These are phyloP conservation scores for Camponotus pennsylvanicus DNA, from an alignment of 1,140 invertebrate genomes.

Conservation along the genomic window DNA sequence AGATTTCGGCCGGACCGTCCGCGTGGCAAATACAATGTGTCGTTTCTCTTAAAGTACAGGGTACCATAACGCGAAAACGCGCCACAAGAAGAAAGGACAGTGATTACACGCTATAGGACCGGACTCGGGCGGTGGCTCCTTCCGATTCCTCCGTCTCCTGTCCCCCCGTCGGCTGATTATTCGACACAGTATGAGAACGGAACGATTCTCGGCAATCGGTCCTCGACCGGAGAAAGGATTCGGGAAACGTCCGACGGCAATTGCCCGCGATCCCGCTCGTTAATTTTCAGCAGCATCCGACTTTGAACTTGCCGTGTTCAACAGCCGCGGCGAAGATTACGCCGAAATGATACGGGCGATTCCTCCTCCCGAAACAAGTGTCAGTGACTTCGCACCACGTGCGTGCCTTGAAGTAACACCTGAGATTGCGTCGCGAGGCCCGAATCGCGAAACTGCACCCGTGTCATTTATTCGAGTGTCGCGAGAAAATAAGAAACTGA, in stretches of 20 bases:
- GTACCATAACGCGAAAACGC: slow-evolving; percentile 53
- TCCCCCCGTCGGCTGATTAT: slow-evolving; percentile 50
- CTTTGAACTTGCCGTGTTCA: slow-evolving; percentile 42
- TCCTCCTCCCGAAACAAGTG: slow-evolving; percentile 2
- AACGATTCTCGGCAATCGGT: slow-evolving; percentile 44
- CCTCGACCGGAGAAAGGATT: slow-evolving; percentile 44
- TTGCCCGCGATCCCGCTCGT: slow-evolving; percentile 51
- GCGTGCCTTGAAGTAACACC: slow-evolving; percentile 5
- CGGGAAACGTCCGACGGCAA: slow-evolving; percentile 45
- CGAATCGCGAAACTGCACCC: not conserved
- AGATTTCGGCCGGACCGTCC: slow-evolving; percentile 20
- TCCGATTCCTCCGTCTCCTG: slow-evolving; percentile 40
- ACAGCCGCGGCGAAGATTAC: slow-evolving; percentile 32
- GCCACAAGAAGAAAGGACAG: slow-evolving; percentile 56
- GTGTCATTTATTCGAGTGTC: not conserved
- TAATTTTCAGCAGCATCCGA: slow-evolving; percentile 56
- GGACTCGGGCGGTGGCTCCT: slow-evolving; percentile 33
- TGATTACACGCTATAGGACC: slow-evolving; percentile 59
- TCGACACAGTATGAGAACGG: slow-evolving; percentile 39
- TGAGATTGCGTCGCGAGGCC: not conserved
- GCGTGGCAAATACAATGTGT: slow-evolving; percentile 55
- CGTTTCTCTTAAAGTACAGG: slow-evolving; percentile 64
- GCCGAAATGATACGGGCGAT: slow-evolving; percentile 33
- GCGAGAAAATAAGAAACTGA: too few species aligned
- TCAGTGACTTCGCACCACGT: slow-evolving; percentile 35